phyloP scores from a whole-genome alignment of 1,140 invertebrate species.

The Mya arenaria region DNA sequence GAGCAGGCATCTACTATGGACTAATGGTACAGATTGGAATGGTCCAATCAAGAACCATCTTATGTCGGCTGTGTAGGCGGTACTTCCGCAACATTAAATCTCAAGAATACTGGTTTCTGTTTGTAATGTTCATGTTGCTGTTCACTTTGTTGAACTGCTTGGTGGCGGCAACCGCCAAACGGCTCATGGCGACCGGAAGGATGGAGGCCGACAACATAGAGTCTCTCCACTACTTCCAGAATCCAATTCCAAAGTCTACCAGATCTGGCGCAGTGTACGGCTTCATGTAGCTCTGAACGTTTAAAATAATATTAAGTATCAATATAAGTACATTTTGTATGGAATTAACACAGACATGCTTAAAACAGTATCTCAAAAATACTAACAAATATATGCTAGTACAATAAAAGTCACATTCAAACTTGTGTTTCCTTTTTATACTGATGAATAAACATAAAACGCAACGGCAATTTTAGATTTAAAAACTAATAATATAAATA shows the following conservation, averaged over 20 bases:
- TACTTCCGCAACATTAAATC: not conserved
- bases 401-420: no score
- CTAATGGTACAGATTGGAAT: slow-evolving; percentile 22
- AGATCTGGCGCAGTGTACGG: slow-evolving; percentile 44
- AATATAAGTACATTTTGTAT: no score
- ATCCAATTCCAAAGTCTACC: slow-evolving; percentile 28
- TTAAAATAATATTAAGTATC: no score
- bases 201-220: not conserved
- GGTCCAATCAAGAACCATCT: slow-evolving; percentile 16
- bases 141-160: slow-evolving; percentile 34
- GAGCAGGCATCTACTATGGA: slow-evolving; percentile 23
- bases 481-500: no score
- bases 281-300: no score
- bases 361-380: no score
- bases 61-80: slow-evolving; percentile 8
- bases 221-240: not conserved
- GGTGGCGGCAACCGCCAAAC: not conserved
- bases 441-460: no score
- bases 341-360: no score
- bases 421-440: no score
- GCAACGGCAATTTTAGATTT: no score
- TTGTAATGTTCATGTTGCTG: not conserved
- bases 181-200: not conserved
- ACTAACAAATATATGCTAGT: no score
- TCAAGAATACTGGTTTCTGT: slow-evolving; percentile 16